phyloP scores from a whole-genome alignment of 2,888 invertebrate species.

The Macrostomum cliftonense region DNA sequence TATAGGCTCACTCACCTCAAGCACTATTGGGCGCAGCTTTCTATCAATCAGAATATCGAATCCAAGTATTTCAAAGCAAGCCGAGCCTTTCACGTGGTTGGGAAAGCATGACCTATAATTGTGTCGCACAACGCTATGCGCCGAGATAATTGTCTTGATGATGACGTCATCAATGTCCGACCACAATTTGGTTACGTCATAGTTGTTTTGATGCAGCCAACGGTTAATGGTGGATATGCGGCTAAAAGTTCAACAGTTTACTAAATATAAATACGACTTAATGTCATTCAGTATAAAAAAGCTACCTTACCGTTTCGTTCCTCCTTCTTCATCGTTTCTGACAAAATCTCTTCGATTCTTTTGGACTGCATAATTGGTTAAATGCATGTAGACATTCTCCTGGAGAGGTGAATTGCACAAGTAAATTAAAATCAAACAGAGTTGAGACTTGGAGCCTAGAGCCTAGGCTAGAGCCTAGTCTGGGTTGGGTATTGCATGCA shows the following conservation, averaged over 20 bases:
- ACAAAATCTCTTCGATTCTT: conserved; percentile 69
- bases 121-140: conserved; percentile 68
- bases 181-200: conserved; percentile 26
- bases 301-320: conserved; percentile 56
- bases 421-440: too few species aligned
- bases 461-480: too few species aligned
- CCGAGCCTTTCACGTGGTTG: conserved; percentile 60
- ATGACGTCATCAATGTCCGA: conserved; percentile 68
- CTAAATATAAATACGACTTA: too few species aligned
- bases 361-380: conserved; percentile 81
- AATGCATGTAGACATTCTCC: conserved; percentile 71
- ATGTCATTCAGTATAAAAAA: not conserved
- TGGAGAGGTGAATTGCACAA: too few species aligned
- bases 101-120: conserved; percentile 48
- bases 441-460: too few species aligned
- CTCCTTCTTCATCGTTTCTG: conserved; percentile 56
- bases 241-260: too few species aligned
- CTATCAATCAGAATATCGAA: conserved; percentile 71
- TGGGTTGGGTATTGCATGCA: too few species aligned
- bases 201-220: conserved; percentile 28
- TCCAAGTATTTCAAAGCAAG: conserved; percentile 75
- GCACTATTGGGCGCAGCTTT: conserved; percentile 60
- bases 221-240: conserved; percentile 55
- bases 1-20: conserved; percentile 43
- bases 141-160: conserved; percentile 69